phyloP scores from a whole-genome alignment of 2,797 vertebrate genomes.

The Australoheros facetus region DNA sequence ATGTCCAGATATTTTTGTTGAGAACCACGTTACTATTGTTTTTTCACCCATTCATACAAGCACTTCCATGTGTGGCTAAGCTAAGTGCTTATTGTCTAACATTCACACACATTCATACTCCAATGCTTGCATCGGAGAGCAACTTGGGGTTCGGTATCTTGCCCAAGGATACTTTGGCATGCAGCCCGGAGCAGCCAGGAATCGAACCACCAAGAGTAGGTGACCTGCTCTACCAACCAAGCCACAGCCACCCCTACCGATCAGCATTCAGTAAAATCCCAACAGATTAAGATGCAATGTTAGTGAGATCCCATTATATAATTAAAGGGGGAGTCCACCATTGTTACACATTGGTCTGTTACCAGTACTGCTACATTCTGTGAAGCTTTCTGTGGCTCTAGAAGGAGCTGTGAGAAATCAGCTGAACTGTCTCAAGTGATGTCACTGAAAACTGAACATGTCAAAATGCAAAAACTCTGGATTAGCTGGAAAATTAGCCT shows the following conservation, averaged over 20 bases:
- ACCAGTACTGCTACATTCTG: background rate
- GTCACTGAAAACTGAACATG: background rate
- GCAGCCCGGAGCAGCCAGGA: too few species aligned
- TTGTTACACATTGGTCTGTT: background rate
- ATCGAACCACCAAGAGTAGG: too few species aligned
- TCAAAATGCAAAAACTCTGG: background rate
- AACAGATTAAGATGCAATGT: constrained; percentile 33
- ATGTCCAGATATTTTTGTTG: constrained; percentile 50
- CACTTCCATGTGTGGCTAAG: too few species aligned
- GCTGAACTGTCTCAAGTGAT: background rate
- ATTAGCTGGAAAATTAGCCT: too few species aligned
- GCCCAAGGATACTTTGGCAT: too few species aligned
- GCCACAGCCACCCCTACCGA: background rate
- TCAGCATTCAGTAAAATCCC: constrained; percentile 22
- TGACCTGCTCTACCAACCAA: too few species aligned
- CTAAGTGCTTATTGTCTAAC: too few species aligned
- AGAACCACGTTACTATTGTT: constrained; percentile 7
- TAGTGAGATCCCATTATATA: constrained; percentile 26
- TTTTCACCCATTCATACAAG: background rate
- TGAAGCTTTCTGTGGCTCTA: background rate
- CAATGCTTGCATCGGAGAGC: too few species aligned
- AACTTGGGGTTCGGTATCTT: too few species aligned
- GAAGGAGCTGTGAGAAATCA: background rate
- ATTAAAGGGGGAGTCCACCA: background rate
- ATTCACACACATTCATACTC: too few species aligned